A percentile compares a stretch with the other conserved stretches of the same genome.
Conservation (phyloP, 2,113 vertebrate species). For the Vidua macroura region DNA sequence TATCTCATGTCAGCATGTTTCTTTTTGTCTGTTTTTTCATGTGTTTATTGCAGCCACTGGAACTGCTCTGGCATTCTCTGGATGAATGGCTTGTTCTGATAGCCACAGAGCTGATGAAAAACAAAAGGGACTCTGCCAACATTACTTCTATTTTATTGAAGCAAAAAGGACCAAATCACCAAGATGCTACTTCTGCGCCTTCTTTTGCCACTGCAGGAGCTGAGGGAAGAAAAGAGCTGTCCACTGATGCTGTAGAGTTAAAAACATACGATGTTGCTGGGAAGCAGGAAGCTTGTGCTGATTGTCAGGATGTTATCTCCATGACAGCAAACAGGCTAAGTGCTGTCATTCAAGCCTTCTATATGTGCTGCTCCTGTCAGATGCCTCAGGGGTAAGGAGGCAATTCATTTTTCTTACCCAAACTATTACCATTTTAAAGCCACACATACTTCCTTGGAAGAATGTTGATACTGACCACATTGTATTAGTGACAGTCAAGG, state of each 20-base stretch:
- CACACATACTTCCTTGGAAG: neutral
- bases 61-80: constrained; percentile 96
- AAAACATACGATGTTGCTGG: constrained; percentile 71
- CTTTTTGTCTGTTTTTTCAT: neutral
- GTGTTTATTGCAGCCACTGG: constrained; percentile 82
- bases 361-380: constrained; percentile 98
- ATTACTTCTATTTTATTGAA: constrained; percentile 88
- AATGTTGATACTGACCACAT: neutral
- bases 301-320: constrained; percentile 95
- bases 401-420: neutral
- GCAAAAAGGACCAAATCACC: constrained; percentile 76
- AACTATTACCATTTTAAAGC: neutral
- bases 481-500: neutral
- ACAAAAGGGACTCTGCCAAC: constrained; percentile 78
- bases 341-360: constrained; percentile 97
- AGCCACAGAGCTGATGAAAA: constrained; percentile 91
- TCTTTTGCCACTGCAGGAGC: constrained; percentile 58
- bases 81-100: constrained; percentile 98
- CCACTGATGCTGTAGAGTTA: constrained; percentile 46
- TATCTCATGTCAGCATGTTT: neutral
- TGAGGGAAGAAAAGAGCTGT: constrained; percentile 52
- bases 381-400: constrained; percentile 92
- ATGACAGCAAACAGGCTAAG: constrained; percentile 97
- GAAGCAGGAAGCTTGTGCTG: constrained; percentile 79
- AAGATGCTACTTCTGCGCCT: constrained; percentile 68